These are phyloP conservation scores for Oreocharis arfaki DNA, from an alignment of 2,113 vertebrate species.

Conservation along the genomic window DNA sequence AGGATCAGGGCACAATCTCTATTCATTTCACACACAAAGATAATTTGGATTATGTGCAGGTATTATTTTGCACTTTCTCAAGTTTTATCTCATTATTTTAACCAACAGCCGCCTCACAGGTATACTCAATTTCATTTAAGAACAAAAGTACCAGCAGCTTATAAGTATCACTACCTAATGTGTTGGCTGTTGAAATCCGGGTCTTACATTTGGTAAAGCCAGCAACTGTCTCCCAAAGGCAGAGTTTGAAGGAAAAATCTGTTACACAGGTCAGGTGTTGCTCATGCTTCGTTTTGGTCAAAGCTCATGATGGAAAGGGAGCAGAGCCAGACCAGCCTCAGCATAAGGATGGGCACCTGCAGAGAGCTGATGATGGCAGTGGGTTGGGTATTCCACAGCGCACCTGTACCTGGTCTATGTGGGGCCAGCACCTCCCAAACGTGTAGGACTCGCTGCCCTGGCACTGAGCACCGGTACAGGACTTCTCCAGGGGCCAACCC, in stretches of 20 bases:
- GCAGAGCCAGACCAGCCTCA: not conserved
- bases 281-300: not conserved
- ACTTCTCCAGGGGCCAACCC: not conserved
- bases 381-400: not conserved
- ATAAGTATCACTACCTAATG: not conserved
- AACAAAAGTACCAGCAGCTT: not conserved
- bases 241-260: not conserved
- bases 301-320: not conserved
- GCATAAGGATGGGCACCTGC: not conserved
- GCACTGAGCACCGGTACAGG: not conserved
- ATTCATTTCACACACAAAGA: not conserved
- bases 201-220: not conserved
- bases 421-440: not conserved
- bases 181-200: not conserved
- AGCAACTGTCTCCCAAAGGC: not conserved
- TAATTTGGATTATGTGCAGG: not conserved
- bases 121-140: not conserved
- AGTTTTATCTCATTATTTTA: conserved; percentile 24
- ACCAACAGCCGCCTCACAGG: not conserved
- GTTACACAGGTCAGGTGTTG: not conserved
- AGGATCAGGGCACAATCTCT: not conserved
- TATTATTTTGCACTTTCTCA: not conserved
- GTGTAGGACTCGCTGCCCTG: fast-evolving
- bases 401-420: not conserved
- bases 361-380: not conserved